phyloP scores from a whole-genome alignment of 2,113 vertebrate genomes.

The Lepidothrix coronata region DNA sequence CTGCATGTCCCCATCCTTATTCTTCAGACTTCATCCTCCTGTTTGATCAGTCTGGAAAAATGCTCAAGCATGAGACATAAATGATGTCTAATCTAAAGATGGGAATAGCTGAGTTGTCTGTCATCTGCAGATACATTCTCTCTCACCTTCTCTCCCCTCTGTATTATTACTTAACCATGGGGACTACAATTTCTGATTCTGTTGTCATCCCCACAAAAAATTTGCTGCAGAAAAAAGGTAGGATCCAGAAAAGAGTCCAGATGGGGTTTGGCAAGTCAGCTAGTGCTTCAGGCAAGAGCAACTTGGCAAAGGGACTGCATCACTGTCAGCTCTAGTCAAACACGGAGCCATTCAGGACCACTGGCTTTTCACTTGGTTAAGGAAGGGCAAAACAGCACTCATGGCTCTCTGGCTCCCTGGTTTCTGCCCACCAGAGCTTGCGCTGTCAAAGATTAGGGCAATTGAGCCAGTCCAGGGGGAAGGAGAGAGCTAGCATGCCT shows the following conservation, averaged over 20 bases:
- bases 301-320: not conserved
- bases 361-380: not conserved
- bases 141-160: not conserved
- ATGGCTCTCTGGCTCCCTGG: not conserved
- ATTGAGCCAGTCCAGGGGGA: not conserved
- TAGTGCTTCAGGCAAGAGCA: not conserved
- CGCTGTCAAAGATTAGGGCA: not conserved
- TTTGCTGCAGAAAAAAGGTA: not conserved
- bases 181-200: not conserved
- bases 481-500: not conserved
- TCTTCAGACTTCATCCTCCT: not conserved
- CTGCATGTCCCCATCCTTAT: not conserved
- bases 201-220: not conserved
- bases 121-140: not conserved
- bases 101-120: not conserved
- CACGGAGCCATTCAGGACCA: rapidly evolving
- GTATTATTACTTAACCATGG: not conserved
- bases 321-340: not conserved
- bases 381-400: not conserved
- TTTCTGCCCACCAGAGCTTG: not conserved
- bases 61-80: not conserved
- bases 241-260: not conserved
- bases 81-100: not conserved
- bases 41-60: not conserved
- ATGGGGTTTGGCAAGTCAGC: not conserved